phyloP scores from a whole-genome alignment of 2,797 vertebrate species.

The Coracias cyanogaster region DNA sequence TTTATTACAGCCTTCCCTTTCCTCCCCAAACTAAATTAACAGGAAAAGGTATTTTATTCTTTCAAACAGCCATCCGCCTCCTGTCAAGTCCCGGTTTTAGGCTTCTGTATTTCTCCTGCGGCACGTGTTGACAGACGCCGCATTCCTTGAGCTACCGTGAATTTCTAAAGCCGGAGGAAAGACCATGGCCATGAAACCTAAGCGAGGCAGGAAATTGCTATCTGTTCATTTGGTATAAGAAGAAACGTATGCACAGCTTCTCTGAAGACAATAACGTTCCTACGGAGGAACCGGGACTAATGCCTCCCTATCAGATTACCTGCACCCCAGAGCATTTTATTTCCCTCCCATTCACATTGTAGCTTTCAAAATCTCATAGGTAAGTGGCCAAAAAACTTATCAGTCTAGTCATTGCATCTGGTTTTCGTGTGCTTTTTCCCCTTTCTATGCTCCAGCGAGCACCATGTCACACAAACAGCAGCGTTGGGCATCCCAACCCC shows the following conservation, averaged over 20 bases:
- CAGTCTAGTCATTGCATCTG: not conserved
- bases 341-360: not conserved
- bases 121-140: not conserved
- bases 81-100: not conserved
- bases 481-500: fast-evolving
- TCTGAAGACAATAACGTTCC: not conserved
- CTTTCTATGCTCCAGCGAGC: not conserved
- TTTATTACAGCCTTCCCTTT: not conserved
- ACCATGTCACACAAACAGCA: fast-evolving
- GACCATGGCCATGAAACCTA: not conserved
- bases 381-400: not conserved
- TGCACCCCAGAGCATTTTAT: not conserved
- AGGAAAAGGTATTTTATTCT: not conserved
- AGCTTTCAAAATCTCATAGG: not conserved
- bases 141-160: not conserved
- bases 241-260: not conserved
- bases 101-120: not conserved
- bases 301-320: not conserved
- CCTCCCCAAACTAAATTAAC: not conserved
- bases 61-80: not conserved
- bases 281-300: not conserved
- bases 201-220: conserved; percentile 8
- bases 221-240: not conserved
- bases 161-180: not conserved
- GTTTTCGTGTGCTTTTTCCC: not conserved